These are phyloP conservation scores for Fukomys damarensis DNA, from an alignment of 2,113 vertebrate species.

Conservation along the genomic window DNA sequence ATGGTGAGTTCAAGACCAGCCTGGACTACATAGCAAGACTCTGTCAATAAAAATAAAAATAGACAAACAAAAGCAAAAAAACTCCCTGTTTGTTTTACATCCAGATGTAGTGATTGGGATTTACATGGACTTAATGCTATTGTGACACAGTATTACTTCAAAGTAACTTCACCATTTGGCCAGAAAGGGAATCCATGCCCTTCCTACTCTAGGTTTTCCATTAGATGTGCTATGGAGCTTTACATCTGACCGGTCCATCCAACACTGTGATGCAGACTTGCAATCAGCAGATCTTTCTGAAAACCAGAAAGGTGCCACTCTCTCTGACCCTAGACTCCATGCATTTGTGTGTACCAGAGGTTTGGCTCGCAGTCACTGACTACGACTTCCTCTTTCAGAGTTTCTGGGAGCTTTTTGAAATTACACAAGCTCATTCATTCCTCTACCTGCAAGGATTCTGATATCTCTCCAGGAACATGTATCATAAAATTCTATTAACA, in stretches of 20 bases:
- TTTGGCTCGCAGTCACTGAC: not conserved
- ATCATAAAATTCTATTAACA: not conserved
- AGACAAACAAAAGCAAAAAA: no score
- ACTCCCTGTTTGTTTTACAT: not conserved
- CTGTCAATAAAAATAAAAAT: no score
- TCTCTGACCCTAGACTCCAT: not conserved
- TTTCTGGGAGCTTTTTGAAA: not conserved
- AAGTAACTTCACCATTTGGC: not conserved
- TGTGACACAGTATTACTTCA: not conserved
- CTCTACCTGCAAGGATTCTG: not conserved
- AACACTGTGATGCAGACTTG: not conserved
- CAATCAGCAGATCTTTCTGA: not conserved
- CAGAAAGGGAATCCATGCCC: not conserved
- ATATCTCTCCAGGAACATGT: not conserved
- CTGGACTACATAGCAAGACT: no score
- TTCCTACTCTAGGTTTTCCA: not conserved
- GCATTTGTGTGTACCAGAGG: not conserved
- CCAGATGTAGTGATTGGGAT: not conserved
- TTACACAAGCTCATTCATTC: not conserved
- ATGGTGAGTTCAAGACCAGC: no score
- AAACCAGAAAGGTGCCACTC: not conserved
- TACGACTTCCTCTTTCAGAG: not conserved
- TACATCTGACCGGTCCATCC: not conserved
- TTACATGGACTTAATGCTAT: not conserved
- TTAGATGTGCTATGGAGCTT: not conserved